Evolutionary conservation across 2,888 invertebrate species (phyloP).

Genomic region (Cepaea hortensis): DNA sequence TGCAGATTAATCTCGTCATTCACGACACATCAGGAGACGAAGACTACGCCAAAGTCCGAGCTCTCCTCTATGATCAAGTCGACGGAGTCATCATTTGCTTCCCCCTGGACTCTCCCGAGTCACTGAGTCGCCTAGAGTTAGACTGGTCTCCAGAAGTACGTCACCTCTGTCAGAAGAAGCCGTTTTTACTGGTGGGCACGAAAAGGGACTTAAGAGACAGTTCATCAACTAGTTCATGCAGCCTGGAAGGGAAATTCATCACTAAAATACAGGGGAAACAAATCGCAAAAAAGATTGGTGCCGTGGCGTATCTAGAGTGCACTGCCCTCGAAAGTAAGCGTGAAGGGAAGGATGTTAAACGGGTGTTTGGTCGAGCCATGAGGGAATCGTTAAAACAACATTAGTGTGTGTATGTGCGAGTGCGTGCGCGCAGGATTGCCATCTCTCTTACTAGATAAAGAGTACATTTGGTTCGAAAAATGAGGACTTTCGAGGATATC

Average conservation of each 20-base stretch:
- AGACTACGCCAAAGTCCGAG: conserved; percentile 32
- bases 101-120: conserved; percentile 26
- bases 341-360: background rate
- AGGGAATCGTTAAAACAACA: background rate
- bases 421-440: too few species aligned
- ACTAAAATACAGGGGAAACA: conserved; percentile 26
- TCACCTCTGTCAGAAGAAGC: conserved; percentile 17
- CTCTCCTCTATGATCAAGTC: conserved; percentile 21
- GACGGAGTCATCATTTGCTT: conserved; percentile 35
- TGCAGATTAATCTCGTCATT: conserved; percentile 11
- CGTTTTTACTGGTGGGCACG: conserved; percentile 37
- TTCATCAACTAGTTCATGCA: background rate
- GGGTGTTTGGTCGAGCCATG: conserved; percentile 34
- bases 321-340: conserved; percentile 8
- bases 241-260: background rate
- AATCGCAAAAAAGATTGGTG: conserved; percentile 32
- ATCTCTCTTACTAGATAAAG: too few species aligned
- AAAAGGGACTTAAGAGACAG: conserved; percentile 30
- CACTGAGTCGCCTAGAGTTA: background rate
- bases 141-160: conserved; percentile 39
- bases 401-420: too few species aligned
- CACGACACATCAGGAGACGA: conserved; percentile 22
- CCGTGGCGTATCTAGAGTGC: conserved; percentile 38
- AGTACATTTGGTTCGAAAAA: too few species aligned
- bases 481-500: too few species aligned